Base-by-base conservation (phyloP, 2,113 vertebrate genomes). In the Coptodon bakossiorum region DNA sequence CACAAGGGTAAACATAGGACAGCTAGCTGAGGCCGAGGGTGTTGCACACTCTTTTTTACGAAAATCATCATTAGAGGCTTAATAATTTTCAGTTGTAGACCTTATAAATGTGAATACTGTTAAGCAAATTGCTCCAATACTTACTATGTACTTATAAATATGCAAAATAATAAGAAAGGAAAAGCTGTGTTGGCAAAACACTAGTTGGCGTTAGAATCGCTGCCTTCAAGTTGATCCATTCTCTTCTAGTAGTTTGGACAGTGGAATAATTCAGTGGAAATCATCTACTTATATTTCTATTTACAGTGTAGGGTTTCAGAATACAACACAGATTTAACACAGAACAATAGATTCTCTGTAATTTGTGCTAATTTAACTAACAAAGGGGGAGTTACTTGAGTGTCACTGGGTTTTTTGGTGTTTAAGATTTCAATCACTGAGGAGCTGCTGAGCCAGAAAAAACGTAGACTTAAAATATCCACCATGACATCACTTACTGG, bases 1-100 rank as follows among this genome's bases (percentile, higher is more conserved):
- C 27, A 59, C 14, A 31, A 31, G 2, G 27, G 27, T 59, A 59
- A 59, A 1, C 56, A 29, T 6, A 2, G 27, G 56, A 29, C 13
- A 9, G 57, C 10, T 22, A 54, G n/a, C 57, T 61, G 14, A 61
- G 27, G 57, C 57, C 1, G 8, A 31, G 57, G 8, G 57, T 61
- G 57, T 0, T 61, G 57, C 27, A 31, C 27, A 61, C 57, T 61
- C 57, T 31, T 31, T 61, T 61, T 61, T 31, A 2, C 3, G 0
- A 31, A 0, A 61, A 61, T 31, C 57, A 3, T 61, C 14, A 61
- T 31, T 17, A 61, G 57, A 14, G 27, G 27, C 57, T 61, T 61
- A 31, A 31, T 6, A 1, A 1, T 27, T 9, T 71, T 71, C 66
- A 73, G 38, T 73, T 27, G 38, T 73, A 27, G 6, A 19, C 4